These are phyloP conservation scores for Helarctos malayanus DNA, from an alignment of 2,797 vertebrate genomes.

Conservation along the genomic window DNA sequence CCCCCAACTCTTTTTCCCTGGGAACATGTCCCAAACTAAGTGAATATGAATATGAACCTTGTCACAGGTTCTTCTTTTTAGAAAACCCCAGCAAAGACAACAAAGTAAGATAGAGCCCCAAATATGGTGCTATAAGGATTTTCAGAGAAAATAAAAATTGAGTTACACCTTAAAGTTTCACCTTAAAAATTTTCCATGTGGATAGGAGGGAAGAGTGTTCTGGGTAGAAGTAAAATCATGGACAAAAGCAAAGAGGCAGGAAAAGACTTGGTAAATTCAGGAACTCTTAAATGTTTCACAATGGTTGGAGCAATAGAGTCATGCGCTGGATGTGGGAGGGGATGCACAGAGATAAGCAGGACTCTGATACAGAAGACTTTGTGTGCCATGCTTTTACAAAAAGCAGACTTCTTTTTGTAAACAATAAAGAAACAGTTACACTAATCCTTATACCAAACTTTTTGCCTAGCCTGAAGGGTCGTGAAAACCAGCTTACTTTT, in stretches of 20 bases:
- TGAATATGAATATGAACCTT: neutral
- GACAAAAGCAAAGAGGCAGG: neutral
- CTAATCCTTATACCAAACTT: neutral
- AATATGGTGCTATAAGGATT: neutral
- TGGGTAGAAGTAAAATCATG: neutral
- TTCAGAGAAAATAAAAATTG: neutral
- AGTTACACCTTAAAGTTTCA: constrained; percentile 6
- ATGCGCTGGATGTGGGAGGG: neutral
- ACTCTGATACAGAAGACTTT: neutral
- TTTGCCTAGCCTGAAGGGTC: neutral
- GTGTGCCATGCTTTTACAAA: too few relatives aligned
- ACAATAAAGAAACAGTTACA: neutral
- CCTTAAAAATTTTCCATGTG: neutral
- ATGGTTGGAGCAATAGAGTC: neutral
- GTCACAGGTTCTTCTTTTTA: neutral
- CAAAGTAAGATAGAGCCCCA: neutral
- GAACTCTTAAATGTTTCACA: neutral
- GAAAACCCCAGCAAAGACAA: neutral
- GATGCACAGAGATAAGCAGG: neutral
- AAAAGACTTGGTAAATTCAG: neutral
- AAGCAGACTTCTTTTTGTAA: neutral
- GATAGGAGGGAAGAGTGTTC: neutral
- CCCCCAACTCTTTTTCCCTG: neutral
- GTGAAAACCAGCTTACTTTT: neutral
- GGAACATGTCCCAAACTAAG: neutral